A percentile compares a stretch with the other conserved stretches of the same genome.
These are phyloP conservation scores for Agrypnus murinus DNA, from an alignment of 2,888 invertebrate species.

Conservation along the genomic window DNA sequence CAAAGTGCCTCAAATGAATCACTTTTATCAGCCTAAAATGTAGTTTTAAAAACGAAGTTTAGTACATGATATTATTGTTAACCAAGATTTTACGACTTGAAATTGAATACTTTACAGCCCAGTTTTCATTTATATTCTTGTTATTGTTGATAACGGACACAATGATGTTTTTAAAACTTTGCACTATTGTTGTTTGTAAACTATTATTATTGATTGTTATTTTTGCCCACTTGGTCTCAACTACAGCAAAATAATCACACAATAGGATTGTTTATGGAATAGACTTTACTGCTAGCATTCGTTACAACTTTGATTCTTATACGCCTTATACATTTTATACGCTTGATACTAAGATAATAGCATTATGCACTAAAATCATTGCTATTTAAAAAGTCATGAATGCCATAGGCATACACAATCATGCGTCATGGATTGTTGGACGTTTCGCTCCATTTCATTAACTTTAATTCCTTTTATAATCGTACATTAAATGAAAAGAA, in stretches of 20 bases:
- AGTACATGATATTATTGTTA: slow-evolving; percentile 13
- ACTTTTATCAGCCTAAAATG: slow-evolving; percentile 17
- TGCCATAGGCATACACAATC: slow-evolving; percentile 23
- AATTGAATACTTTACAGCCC: slow-evolving; percentile 22
- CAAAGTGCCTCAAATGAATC: slow-evolving; percentile 17
- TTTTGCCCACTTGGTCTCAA: slow-evolving; percentile 28
- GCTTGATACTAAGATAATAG: slow-evolving; percentile 22
- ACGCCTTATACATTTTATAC: slow-evolving; percentile 23
- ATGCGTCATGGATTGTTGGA: slow-evolving; percentile 31
- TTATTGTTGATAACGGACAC: slow-evolving; percentile 29
- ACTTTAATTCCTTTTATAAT: neutral
- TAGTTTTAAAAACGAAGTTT: slow-evolving; percentile 3
- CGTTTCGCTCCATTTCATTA: slow-evolving; percentile 35
- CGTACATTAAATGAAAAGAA: neutral
- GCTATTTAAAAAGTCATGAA: slow-evolving; percentile 13
- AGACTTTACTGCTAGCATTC: slow-evolving; percentile 25
- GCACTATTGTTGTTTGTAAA: slow-evolving; percentile 18
- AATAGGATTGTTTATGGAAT: slow-evolving; percentile 28
- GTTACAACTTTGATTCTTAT: slow-evolving; percentile 19
- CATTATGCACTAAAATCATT: slow-evolving; percentile 28
- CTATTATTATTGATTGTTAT: slow-evolving; percentile 18
- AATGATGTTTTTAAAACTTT: slow-evolving; percentile 36
- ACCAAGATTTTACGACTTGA: slow-evolving; percentile 15
- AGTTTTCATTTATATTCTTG: slow-evolving; percentile 19
- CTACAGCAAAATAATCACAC: slow-evolving; percentile 15